A percentile compares a stretch with the other conserved stretches of the same genome.
Evolutionary conservation across 2,113 vertebrate species (phyloP).

Genomic region (Hyperoodon ampullatus): DNA sequence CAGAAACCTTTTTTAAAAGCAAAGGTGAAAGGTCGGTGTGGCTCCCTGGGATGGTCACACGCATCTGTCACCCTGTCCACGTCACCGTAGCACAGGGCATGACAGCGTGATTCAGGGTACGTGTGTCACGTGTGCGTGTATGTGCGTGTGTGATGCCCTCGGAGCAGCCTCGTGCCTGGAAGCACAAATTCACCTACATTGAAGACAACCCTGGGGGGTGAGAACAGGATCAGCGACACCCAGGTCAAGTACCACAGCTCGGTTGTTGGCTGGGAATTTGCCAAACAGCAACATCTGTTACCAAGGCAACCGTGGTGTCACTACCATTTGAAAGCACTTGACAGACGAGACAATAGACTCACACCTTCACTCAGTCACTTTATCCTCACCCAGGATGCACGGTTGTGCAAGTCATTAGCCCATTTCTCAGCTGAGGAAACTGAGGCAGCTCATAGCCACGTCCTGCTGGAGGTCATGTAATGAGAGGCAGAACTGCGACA

Average conservation of each 20-base stretch:
- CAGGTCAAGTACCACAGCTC: background rate
- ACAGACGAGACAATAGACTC: rapidly evolving
- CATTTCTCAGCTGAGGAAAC: background rate
- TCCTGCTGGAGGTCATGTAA: rapidly evolving
- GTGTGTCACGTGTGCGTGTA: rapidly evolving
- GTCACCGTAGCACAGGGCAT: rapidly evolving
- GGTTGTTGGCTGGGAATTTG: background rate
- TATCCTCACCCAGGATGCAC: rapidly evolving
- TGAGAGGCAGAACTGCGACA: background rate
- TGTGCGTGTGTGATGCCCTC: background rate
- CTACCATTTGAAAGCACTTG: rapidly evolving
- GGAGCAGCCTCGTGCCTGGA: rapidly evolving
- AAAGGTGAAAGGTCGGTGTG: background rate
- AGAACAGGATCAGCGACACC: rapidly evolving
- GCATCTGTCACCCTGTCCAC: rapidly evolving
- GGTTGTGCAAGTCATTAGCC: rapidly evolving
- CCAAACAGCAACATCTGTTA: background rate
- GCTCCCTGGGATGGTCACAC: rapidly evolving
- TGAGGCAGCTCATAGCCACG: background rate
- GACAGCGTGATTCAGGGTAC: rapidly evolving
- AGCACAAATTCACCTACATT: rapidly evolving
- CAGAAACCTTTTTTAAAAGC: background rate
- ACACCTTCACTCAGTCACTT: rapidly evolving
- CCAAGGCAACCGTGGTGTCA: background rate
- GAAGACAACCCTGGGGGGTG: rapidly evolving